Conservation (phyloP, 30 jellyfish, hydroid and myxozoan species). For the Turritopsis rubra region DNA sequence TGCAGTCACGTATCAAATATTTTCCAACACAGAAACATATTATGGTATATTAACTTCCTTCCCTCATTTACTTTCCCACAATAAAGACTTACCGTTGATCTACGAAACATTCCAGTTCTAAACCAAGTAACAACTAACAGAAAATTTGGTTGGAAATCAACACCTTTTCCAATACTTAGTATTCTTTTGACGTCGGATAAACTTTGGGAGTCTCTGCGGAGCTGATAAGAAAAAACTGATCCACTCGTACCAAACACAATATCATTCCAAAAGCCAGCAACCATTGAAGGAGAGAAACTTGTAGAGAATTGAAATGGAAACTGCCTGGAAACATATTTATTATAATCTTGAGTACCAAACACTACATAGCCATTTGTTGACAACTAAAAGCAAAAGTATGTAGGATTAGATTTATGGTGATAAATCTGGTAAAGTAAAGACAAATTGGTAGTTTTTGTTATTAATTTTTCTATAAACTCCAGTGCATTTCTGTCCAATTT, state of each 20-base stretch:
- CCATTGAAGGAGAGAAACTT: neutral
- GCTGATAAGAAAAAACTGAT: neutral
- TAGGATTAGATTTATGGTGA: no score
- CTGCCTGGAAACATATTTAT: neutral
- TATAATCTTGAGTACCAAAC: neutral
- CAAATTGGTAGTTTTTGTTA: no score
- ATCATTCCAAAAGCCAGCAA: slow-evolving; percentile 11
- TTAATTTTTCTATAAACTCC: no score
- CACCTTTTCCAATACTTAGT: neutral
- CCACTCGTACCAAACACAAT: neutral
- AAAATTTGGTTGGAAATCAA: neutral
- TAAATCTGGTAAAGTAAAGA: no score
- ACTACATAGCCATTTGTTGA: slow-evolving; percentile 5
- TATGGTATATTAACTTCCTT: no score
- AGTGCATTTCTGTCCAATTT: no score
- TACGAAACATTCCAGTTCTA: neutral
- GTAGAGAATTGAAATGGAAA: neutral
- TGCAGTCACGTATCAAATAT: no score
- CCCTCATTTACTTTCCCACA: no score
- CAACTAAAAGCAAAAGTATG: no score
- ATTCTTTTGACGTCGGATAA: neutral
- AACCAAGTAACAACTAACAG: slow-evolving; percentile 1
- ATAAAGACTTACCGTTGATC: neutral
- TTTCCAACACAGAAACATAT: no score
- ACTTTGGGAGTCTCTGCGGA: neutral